A percentile compares a stretch with the other conserved stretches of the same genome.
These are phyloP conservation scores for Venturia canescens DNA, from an alignment of 1,140 invertebrate species.

Conservation along the genomic window DNA sequence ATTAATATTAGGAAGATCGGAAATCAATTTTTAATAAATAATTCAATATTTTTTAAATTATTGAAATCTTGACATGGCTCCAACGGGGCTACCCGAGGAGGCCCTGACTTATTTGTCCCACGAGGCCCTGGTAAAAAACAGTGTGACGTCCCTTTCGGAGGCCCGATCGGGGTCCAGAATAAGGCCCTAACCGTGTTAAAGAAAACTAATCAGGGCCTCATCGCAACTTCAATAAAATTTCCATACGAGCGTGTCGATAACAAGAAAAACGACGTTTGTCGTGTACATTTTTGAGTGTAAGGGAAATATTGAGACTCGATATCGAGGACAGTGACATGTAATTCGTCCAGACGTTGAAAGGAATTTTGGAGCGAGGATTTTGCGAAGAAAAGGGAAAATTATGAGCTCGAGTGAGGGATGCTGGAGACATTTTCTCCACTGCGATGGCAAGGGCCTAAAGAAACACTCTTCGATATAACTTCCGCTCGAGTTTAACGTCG, in stretches of 20 bases:
- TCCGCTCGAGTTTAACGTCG: slow-evolving; percentile 49
- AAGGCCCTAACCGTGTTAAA: too few species aligned
- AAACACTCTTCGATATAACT: slow-evolving; percentile 27
- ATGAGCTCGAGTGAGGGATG: slow-evolving; percentile 37
- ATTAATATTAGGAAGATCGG: too few species aligned
- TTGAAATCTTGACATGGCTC: too few species aligned
- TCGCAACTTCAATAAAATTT: too few species aligned
- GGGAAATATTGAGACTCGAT: background rate
- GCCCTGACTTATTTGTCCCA: too few species aligned
- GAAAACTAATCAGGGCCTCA: too few species aligned
- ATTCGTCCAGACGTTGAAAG: slow-evolving; percentile 49
- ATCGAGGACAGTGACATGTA: slow-evolving; percentile 46
- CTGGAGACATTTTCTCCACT: slow-evolving; percentile 51
- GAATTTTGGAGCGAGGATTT: slow-evolving; percentile 26
- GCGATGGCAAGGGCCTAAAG: slow-evolving; percentile 22
- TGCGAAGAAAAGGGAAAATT: background rate
- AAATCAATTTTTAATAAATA: too few species aligned
- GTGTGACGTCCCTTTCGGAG: too few species aligned
- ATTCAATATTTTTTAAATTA: too few species aligned
- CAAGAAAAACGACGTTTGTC: background rate
- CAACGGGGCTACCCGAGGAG: too few species aligned
- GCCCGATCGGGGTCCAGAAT: too few species aligned
- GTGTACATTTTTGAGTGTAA: background rate
- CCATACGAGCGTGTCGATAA: background rate
- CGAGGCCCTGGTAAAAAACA: too few species aligned